These are phyloP conservation scores for Amphiprion ocellaris DNA, from an alignment of 2,113 vertebrate genomes.

Conservation along the genomic window DNA sequence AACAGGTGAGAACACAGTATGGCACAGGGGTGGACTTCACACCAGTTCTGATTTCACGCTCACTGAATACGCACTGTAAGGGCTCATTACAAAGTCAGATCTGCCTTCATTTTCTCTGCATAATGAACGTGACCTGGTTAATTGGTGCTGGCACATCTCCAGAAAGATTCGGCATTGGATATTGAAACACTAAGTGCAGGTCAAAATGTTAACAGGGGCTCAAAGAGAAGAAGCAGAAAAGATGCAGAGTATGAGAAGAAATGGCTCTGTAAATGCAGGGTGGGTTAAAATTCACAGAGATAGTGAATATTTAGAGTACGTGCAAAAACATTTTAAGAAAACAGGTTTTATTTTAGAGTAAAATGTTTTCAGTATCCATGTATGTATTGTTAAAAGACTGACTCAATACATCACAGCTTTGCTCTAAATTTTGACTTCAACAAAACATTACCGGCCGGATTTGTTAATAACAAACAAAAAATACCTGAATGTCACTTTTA, in stretches of 20 bases:
- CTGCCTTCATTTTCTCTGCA: constrained; percentile 64
- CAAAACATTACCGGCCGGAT: not conserved
- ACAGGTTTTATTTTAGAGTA: not conserved
- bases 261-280: constrained; percentile 20
- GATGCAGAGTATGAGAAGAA: constrained; percentile 16
- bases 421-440: not conserved
- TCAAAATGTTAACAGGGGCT: constrained; percentile 61
- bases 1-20: constrained; percentile 62
- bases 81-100: constrained; percentile 58
- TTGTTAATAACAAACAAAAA: not conserved
- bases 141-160: constrained; percentile 55
- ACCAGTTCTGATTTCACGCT: constrained; percentile 22
- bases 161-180: constrained; percentile 45
- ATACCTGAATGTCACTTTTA: constrained; percentile 22
- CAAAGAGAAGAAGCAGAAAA: constrained; percentile 31
- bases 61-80: constrained; percentile 18
- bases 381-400: not conserved
- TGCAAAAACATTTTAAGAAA: not conserved
- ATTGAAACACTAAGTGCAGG: constrained; percentile 59
- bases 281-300: not conserved
- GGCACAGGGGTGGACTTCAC: not conserved
- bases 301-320: not conserved
- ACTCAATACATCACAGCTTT: not conserved
- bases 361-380: not conserved
- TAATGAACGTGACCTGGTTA: constrained; percentile 69